Percentiles rank a stretch among this genome's conserved stretches.
phyloP scores from a whole-genome alignment of 1,140 invertebrate genomes.

The Aphis craccivora region DNA sequence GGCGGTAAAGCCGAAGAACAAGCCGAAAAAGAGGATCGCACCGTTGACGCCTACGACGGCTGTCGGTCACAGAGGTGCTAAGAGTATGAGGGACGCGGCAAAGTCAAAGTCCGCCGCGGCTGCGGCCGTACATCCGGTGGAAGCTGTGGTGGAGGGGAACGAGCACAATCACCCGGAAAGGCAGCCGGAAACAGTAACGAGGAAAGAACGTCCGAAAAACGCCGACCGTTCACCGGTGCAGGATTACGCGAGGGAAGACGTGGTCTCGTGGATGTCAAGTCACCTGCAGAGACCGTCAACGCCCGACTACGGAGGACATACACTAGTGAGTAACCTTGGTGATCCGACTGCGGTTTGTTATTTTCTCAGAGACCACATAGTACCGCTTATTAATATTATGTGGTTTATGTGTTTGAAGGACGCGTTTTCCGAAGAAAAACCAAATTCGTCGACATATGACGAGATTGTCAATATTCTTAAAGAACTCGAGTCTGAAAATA shows the following conservation, averaged over 20 bases:
- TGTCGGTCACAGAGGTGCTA: neutral
- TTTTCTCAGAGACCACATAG: neutral
- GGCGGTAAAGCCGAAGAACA: neutral
- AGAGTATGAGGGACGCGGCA: neutral
- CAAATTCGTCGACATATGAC: slow-evolving; percentile 30
- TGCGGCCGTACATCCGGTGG: neutral
- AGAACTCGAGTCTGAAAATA: slow-evolving; percentile 53
- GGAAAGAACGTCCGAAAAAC: neutral
- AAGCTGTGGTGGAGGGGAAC: too few relatives aligned
- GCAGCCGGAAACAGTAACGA: neutral
- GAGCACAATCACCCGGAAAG: neutral
- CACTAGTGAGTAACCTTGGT: neutral
- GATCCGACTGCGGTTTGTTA: neutral
- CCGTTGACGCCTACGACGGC: neutral
- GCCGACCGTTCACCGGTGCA: neutral
- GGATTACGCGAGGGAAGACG: neutral
- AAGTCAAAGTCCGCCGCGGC: neutral
- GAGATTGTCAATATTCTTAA: slow-evolving; percentile 46
- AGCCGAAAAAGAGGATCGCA: neutral
- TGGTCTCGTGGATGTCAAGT: slow-evolving; percentile 49
- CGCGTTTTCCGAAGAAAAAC: neutral
- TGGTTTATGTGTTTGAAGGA: slow-evolving; percentile 20
- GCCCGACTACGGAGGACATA: neutral
- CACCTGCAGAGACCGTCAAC: slow-evolving; percentile 12
- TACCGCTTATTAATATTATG: neutral